Evolutionary conservation across 2,888 invertebrate species (phyloP), one percentile per base, ranked within the genome.

Genomic region (Apoderus coryli): DNA sequence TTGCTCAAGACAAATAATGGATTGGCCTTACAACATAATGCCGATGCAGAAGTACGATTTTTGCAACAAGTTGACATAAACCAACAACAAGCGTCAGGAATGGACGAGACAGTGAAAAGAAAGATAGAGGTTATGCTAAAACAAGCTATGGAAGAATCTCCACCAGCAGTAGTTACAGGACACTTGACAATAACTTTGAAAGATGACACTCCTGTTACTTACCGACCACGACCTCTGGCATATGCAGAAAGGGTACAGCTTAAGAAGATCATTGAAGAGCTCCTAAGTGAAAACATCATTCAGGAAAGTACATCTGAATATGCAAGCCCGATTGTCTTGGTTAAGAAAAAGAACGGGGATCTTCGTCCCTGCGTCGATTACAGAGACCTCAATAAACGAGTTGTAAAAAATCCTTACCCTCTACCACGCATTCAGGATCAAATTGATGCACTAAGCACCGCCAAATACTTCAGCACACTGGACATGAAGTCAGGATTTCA

Each of bases 311-410:
- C 6, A 7, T 15, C 43, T 3, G 34, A 42, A n/a, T 44, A 41
- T 29, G 44, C 43, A 10, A 44, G 43, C 16, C 42, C 44, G 4
- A 41, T 44, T 13, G 43, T 44, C 2, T 15, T 44, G 5, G 41
- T 44, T 13, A 38, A 33, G 15, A 44, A 40, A 23, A 44, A 43
- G 16, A 33, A 30, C 27, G 41, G 33, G 12, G 16, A 37, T 23
- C 15, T 33, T 10, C 28, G 40, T 25, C 24, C 42, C 23, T 43
- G 41, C 22, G 33, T 42, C 2, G 43, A 42, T 22, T 38, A 34
- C 22, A 28, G 43, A 7, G 42, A 39, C 11, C 4, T 44, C 3
- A 42, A 43, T 25, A 35, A 40, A 22, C 36, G 35, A 22, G 36
- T 33, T 10, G 30, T 40, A 10, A 42, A 39, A 25, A 39, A 38